Evolutionary conservation across 1,140 invertebrate species (phyloP).

Genomic region (Drosophila lowei): DNA sequence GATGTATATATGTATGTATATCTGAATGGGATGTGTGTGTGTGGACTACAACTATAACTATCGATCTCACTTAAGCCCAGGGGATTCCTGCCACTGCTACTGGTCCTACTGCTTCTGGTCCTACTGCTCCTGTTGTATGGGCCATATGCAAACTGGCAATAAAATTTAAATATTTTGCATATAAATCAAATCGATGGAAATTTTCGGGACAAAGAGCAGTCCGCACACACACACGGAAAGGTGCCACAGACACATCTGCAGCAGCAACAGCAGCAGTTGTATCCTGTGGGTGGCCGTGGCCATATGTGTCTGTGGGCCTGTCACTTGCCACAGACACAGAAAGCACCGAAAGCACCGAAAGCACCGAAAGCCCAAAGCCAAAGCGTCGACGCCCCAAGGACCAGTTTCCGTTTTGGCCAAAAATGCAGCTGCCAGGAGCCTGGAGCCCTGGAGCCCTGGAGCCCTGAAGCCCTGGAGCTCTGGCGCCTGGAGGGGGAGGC

Average conservation of each 20-base stretch:
- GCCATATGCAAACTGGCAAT: constrained; percentile 78
- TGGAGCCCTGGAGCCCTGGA: neutral
- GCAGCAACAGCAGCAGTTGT: too few species aligned
- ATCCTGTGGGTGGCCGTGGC: constrained; percentile 14
- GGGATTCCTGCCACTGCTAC: constrained; percentile 16
- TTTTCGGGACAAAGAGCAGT: constrained; percentile 61
- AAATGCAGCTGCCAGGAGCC: constrained; percentile 33
- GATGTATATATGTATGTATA: too few species aligned
- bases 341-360: too few species aligned
- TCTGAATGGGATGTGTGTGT: constrained; percentile 8
- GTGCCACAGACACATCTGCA: constrained; percentile 3
- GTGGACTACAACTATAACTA: constrained; percentile 61
- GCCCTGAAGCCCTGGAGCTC: too few species aligned
- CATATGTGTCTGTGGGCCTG: constrained; percentile 10
- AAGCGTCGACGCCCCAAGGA: constrained; percentile 61
- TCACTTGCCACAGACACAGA: constrained; percentile 19
- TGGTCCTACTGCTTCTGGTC: constrained; percentile 13
- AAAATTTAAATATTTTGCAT: constrained; percentile 81
- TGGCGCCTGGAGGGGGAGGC: neutral
- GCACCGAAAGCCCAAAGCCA: constrained; percentile 15
- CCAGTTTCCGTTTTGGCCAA: constrained; percentile 53
- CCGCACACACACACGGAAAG: constrained; percentile 7
- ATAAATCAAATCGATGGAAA: constrained; percentile 80
- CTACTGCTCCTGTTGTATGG: constrained; percentile 20
- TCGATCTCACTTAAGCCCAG: constrained; percentile 73